Percentiles rank a stretch among this genome's conserved stretches.
Evolutionary conservation across 2,888 invertebrate species (phyloP).

Genomic region (Eledona agricola): DNA sequence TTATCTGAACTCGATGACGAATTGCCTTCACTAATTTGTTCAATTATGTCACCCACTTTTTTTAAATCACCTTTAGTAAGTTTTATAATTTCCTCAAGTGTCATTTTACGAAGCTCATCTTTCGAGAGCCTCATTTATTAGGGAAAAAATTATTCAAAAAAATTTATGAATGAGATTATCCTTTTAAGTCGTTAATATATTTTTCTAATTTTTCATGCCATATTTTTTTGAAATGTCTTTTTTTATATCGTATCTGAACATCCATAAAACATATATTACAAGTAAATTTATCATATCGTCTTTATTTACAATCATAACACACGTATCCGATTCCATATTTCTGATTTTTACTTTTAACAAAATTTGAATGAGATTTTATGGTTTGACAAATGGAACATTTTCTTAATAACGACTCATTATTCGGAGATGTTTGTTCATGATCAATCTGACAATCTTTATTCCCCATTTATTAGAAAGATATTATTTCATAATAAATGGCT

Average conservation of each 20-base stretch:
- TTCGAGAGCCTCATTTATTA: constrained; percentile 19
- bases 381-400: no score
- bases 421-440: constrained; percentile 2
- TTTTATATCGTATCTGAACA: constrained; percentile 1
- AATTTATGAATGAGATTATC: constrained; percentile 2
- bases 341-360: no score
- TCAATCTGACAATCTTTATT: constrained; percentile 6
- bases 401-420: no score
- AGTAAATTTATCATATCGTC: constrained; percentile 1
- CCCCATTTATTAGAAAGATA: constrained; percentile 30
- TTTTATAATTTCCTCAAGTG: no score
- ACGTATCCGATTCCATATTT: no score
- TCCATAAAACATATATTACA: constrained; percentile 2
- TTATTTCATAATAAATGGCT: constrained; percentile 35
- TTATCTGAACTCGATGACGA: constrained; percentile 5
- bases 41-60: constrained; percentile 10
- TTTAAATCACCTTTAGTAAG: constrained; percentile 11
- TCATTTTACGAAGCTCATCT: constrained; percentile 12
- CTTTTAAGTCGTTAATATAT: constrained; percentile 2
- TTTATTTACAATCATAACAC: constrained; percentile 1
- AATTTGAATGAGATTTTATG: no score
- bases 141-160: constrained; percentile 8
- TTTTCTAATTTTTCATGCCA: constrained; percentile 2
- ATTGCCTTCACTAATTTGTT: constrained; percentile 7
- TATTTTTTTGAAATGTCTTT: constrained; percentile 2